These are phyloP conservation scores for Molossus alvarezi DNA, from an alignment of 2,797 vertebrate genomes.

Conservation along the genomic window DNA sequence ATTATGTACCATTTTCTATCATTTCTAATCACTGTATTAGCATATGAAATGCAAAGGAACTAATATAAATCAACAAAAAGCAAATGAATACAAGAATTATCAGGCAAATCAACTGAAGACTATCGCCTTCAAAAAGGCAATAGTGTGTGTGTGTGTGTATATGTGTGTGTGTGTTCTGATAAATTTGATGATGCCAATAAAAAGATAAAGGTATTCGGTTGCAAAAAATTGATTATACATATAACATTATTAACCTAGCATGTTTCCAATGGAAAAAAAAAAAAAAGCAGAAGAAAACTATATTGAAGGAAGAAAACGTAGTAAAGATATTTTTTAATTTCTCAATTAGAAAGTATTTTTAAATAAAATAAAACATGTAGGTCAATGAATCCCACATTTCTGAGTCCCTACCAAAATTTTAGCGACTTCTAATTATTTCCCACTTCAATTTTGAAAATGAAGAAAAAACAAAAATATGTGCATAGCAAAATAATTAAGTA, in stretches of 20 bases:
- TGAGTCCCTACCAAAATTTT: neutral
- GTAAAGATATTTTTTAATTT: neutral
- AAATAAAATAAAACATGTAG: neutral
- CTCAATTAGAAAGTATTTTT: neutral
- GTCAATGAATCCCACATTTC: neutral
- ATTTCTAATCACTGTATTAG: constrained; percentile 46
- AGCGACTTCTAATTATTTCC: neutral
- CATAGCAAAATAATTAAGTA: neutral
- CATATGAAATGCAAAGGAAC: constrained; percentile 29
- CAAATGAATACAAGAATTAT: neutral
- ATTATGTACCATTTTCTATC: constrained; percentile 21
- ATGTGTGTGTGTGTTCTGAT: neutral
- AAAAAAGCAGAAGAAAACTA: neutral
- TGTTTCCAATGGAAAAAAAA: constrained; percentile 30
- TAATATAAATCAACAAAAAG: constrained; percentile 40
- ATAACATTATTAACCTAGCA: neutral
- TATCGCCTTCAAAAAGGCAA: neutral
- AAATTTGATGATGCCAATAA: neutral
- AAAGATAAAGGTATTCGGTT: neutral
- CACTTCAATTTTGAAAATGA: neutral
- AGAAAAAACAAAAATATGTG: neutral
- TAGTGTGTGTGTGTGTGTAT: neutral
- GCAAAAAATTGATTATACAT: neutral
- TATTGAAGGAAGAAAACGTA: neutral
- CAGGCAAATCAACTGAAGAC: neutral